Evolutionary conservation across 2,797 vertebrate genomes (phyloP).

Genomic region (Spatula versicolor): DNA sequence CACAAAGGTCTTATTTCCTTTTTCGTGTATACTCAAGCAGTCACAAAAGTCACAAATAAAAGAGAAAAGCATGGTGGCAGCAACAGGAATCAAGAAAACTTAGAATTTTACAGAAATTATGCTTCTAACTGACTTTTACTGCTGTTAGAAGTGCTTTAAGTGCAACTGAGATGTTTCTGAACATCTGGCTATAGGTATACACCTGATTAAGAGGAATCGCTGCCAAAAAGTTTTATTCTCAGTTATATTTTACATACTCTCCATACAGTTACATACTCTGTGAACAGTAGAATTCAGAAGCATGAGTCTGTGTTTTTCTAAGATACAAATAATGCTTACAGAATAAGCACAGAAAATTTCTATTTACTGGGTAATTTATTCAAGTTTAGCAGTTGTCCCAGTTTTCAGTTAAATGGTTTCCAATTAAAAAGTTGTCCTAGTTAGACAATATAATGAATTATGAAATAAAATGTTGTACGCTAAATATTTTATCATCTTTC

Average conservation of each 20-base stretch:
- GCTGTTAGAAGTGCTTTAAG: background rate
- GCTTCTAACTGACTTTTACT: background rate
- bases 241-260: background rate
- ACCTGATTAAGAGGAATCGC: background rate
- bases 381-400: background rate
- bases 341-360: background rate
- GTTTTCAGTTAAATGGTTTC: background rate
- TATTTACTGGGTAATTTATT: background rate
- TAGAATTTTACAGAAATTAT: background rate
- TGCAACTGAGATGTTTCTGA: background rate
- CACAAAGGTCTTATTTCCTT: background rate
- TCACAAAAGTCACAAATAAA: background rate
- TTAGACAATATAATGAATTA: background rate
- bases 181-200: accelerated
- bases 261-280: too few relatives aligned
- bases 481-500: background rate
- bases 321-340: background rate
- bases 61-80: background rate
- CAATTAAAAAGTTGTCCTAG: background rate
- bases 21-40: background rate
- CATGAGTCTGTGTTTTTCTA: background rate
- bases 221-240: background rate
- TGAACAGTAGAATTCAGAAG: background rate
- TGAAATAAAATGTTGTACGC: background rate
- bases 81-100: background rate